Percentiles rank a stretch among this genome's conserved stretches.
Conservation (phyloP, 2,113 vertebrate species). For the Pygoscelis adeliae region DNA sequence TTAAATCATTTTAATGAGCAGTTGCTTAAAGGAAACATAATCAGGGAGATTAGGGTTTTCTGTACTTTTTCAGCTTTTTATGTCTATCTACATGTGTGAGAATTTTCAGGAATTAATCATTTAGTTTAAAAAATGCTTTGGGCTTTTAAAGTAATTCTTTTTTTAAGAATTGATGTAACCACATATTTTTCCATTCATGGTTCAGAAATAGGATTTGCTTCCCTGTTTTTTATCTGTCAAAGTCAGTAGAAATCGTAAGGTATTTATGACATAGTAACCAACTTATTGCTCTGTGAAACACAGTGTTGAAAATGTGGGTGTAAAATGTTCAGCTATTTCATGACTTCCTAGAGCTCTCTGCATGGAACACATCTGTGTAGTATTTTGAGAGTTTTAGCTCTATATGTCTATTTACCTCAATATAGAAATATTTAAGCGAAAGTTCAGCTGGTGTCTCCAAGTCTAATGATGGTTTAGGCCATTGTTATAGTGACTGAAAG, state of each 20-base stretch:
- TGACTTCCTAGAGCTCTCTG: background rate
- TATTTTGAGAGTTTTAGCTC: background rate
- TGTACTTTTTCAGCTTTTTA: background rate
- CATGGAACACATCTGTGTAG: fast-evolving
- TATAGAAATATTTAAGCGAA: background rate
- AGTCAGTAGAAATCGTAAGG: background rate
- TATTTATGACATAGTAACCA: background rate
- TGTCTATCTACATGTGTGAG: background rate
- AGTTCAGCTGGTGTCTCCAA: background rate
- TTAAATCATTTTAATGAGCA: constrained; percentile 23
- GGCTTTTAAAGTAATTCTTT: background rate
- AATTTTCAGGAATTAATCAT: constrained; percentile 5
- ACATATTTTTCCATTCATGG: background rate
- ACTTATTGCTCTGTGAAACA: background rate
- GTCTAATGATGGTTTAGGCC: background rate
- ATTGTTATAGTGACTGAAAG: background rate
- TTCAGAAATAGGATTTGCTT: background rate
- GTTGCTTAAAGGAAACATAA: background rate
- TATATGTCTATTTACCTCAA: background rate
- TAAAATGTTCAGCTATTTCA: background rate
- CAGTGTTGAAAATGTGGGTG: background rate
- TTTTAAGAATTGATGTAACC: background rate
- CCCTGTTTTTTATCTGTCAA: background rate
- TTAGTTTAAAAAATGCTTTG: background rate
- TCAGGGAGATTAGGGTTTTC: background rate